Conservation (phyloP, 1,140 invertebrate species). For the Heliconius hermathena region DNA sequence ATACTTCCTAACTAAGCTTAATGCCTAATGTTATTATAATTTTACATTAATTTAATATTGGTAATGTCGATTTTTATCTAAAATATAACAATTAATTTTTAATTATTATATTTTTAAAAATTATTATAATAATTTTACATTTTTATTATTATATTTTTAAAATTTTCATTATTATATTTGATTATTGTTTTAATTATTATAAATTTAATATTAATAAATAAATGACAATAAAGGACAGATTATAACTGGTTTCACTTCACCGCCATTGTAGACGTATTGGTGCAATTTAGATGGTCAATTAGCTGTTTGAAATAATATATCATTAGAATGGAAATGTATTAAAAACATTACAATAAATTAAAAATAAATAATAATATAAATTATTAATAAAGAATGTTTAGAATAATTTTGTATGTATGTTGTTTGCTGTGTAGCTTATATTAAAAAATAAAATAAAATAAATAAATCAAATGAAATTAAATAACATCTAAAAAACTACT, state of each 20-base stretch:
- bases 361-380: neutral
- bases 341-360: neutral
- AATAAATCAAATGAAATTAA: neutral
- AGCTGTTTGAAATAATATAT: conserved; percentile 3
- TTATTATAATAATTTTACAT: too few species aligned
- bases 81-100: too few species aligned
- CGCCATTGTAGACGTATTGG: conserved; percentile 34
- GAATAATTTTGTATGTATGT: neutral
- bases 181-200: too few species aligned
- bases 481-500: neutral
- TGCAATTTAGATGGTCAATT: conserved; percentile 28
- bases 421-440: neutral
- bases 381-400: neutral
- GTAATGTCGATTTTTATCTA: too few species aligned
- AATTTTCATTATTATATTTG: too few species aligned
- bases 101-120: too few species aligned
- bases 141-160: too few species aligned
- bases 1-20: too few species aligned
- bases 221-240: conserved; percentile 52
- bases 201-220: too few species aligned
- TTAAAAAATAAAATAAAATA: neutral
- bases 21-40: too few species aligned
- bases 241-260: conserved; percentile 36
- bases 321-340: neutral
- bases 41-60: too few species aligned